Base-by-base conservation (phyloP, 1,140 invertebrate genomes). In the Rhagoletis pomonella region DNA sequence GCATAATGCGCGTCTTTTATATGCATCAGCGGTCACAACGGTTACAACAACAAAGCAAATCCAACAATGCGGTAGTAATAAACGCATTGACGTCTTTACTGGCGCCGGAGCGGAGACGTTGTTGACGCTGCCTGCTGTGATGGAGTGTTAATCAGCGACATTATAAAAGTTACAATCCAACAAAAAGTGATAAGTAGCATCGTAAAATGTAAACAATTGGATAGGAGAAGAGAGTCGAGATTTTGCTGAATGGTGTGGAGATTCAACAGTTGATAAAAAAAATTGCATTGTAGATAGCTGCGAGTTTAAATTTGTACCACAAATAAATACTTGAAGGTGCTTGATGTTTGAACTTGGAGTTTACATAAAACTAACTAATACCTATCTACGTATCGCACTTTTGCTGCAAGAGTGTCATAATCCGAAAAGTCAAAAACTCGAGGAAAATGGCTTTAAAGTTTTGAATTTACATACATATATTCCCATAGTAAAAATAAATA, bases 1-100 rank as follows among this genome's bases (percentile, higher is more conserved):
- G 84, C 84, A 86, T 86, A 86, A 60, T 85, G 84, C 84, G n/a
- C 58, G 59, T 62, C 60, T 86, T 86, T 62, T 86, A 47, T 64
- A 86, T 86, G 60, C 84, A 64, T 42, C 29, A 47, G 19, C 17
- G 39, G 3, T 42, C 17, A 29, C 29, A 86, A 12, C 19, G 55
- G 44, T 6, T 19, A 19, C 47, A 81, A 29, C 47, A 50, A 81
- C 1, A 73, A 73, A 10, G 47, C 14, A 47, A 17, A 2, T 5
- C 5, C 39, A 81, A 81, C 73, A 55, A 55, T 81, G 73, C 73
- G 73, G 73, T 81, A 81, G 73, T 81, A 81, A 81, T 81, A 81
- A 81, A 81, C 47, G 73, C 73, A 81, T 58, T 55, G 50, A 55
- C 73, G 73, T 47, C 73, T 55, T 55, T 55, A 10, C n/a, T 19